Percentiles rank a stretch among this genome's conserved stretches.
These are phyloP conservation scores for Catharus fuscescens DNA, from an alignment of 2,113 vertebrate species.

Conservation along the genomic window DNA sequence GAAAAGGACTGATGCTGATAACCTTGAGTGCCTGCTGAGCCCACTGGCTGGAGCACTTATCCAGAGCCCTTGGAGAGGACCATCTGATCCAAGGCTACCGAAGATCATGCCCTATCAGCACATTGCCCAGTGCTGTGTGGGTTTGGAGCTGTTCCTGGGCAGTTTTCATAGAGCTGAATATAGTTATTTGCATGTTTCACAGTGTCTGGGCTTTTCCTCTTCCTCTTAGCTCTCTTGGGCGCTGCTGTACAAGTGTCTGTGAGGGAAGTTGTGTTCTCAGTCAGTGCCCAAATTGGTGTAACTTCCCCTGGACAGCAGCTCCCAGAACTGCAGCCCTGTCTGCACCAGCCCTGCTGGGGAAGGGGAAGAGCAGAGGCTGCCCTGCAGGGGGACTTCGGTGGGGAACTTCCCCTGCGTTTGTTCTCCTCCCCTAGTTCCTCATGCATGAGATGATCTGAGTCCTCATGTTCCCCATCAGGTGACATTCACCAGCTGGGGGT, in stretches of 20 bases:
- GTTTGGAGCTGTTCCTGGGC: neutral
- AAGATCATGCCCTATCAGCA: neutral
- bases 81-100: neutral
- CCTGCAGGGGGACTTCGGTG: neutral
- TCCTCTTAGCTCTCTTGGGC: neutral
- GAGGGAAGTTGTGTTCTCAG: neutral
- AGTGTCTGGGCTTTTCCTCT: neutral
- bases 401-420: neutral
- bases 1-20: neutral
- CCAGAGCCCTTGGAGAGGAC: neutral
- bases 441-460: neutral
- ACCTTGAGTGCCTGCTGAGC: neutral
- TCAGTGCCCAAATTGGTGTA: neutral
- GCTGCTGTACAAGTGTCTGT: neutral
- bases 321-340: neutral
- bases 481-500: neutral
- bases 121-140: fast-evolving
- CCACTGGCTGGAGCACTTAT: neutral
- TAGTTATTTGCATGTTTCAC: neutral
- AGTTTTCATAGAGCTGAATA: neutral
- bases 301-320: constrained; percentile 4
- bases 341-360: neutral
- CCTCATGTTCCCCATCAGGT: neutral
- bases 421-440: neutral
- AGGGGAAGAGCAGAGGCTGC: neutral